These are phyloP conservation scores for Drosophila melanosoma DNA, from an alignment of 2,888 invertebrate genomes.

Conservation along the genomic window DNA sequence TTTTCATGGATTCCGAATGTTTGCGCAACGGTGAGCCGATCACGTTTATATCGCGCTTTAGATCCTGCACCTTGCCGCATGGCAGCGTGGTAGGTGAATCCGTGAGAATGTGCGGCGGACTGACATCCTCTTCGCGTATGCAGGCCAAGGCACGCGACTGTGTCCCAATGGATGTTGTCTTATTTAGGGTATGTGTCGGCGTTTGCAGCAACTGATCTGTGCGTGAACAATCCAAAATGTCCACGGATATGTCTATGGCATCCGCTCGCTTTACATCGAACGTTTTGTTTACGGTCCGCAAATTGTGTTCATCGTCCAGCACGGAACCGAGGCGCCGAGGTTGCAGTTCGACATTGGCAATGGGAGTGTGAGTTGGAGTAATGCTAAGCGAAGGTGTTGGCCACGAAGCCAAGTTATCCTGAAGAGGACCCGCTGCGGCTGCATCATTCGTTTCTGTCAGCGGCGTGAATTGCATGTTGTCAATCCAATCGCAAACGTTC, in stretches of 20 bases:
- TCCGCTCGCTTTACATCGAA: slow-evolving; percentile 78
- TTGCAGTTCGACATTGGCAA: slow-evolving; percentile 50
- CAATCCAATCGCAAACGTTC: slow-evolving; percentile 81
- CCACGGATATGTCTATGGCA: slow-evolving; percentile 59
- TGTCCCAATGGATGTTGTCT: slow-evolving; percentile 78
- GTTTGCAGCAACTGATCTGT: slow-evolving; percentile 40
- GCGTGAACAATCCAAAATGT: slow-evolving; percentile 61
- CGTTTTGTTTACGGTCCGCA: slow-evolving; percentile 72
- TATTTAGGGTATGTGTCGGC: slow-evolving; percentile 61
- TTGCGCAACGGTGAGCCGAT: slow-evolving; percentile 83
- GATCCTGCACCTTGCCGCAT: slow-evolving; percentile 45
- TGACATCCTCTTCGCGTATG: slow-evolving; percentile 81
- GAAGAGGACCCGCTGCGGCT: slow-evolving; percentile 13
- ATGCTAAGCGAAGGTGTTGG: slow-evolving; percentile 77
- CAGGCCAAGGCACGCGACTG: slow-evolving; percentile 73
- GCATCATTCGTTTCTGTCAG: slow-evolving; percentile 45
- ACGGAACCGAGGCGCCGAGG: slow-evolving; percentile 75
- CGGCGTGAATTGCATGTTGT: slow-evolving; percentile 84
- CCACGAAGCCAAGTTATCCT: slow-evolving; percentile 79
- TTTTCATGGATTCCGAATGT: slow-evolving; percentile 83
- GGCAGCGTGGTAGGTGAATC: slow-evolving; percentile 15
- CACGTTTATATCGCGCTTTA: slow-evolving; percentile 82
- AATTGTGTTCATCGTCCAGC: slow-evolving; percentile 57
- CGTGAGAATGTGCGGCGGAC: slow-evolving; percentile 34
- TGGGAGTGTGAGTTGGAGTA: slow-evolving; percentile 6